Evolutionary conservation across 2,888 invertebrate species (phyloP), one percentile per base, ranked within the genome.

Genomic region (Oscheius sp.): DNA sequence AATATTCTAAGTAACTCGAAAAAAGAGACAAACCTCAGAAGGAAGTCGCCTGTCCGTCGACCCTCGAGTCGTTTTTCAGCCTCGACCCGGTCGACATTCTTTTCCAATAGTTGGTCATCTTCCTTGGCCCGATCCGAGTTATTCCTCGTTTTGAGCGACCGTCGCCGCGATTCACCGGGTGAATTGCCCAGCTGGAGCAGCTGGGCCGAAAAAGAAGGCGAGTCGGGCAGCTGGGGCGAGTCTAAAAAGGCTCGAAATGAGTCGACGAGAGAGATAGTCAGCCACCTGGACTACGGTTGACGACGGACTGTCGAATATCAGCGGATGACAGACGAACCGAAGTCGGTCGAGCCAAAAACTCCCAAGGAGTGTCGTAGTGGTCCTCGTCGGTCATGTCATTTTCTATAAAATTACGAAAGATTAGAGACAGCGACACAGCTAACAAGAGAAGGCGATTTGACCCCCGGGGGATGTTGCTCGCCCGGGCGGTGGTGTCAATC

Each of bases 281-380:
- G 25, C 7, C 41, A 61, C 61, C 61, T 43, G 61, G 61, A 43
- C 61, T 61, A 9, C 21, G n/a, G 41, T 55, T 52, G 29, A 68
- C 25, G 29, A 70, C 55, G 0, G 74, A 64, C 12, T 55, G 63
- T 52, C 71, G 35, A 35, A 74, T 73, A 68, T 77, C 79, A 16
- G 76, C 77, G 0, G 76, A 64, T 12, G 79, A 79, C 27, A 81
- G 73, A 18, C 79, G 68, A 1, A 79, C 74, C 18, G 78, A 76
- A 29, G 71, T 76, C 16, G 81, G 83, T 9, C 80, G 61, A n/a
- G 78, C 83, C 49, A 87, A 77, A 66, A 85, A 87, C 69, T 86
- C 86, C 86, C 86, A 86, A 25, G 86, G 86, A 27, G 84, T 85
- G 74, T 86, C 86, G 73, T 86, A 86, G 69, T 86, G 86, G 43